Base-by-base conservation (phyloP, 2,113 vertebrate genomes). In the Aplodontia rufa region DNA sequence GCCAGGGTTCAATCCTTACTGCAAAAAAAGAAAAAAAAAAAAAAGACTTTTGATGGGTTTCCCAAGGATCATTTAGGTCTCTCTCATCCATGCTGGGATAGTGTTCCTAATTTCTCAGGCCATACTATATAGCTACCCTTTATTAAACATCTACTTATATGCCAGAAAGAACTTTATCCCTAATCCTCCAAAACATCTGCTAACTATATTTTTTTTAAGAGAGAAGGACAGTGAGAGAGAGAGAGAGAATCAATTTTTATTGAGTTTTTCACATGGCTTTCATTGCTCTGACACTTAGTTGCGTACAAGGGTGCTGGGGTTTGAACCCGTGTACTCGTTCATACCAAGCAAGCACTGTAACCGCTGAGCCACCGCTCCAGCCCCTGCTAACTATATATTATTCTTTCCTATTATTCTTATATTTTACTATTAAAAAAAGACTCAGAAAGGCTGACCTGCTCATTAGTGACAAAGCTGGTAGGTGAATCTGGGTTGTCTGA, bases 61-160 rank as follows among this genome's bases (percentile, higher is more conserved):
- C 55, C 35, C 45, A 91, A 90, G 76, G 88, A 82, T 47, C 86
- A 76, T 30, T 51, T 6, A 40, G 47, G 20, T 19, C 81, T 76
- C 64, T 72, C 24, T 55, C 51, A 66, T 51, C 13, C 13, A 49
- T 0, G 30, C 45, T 30, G 8, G 9, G 19, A 32, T 9, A n/a
- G 28, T 51, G 28, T 80, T 20, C 62, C 32, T 62, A 68, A 87
- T 51, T 79, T 88, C 20, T 58, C 35, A 9, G 14, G 32, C 9
- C 49, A 58, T n/a, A 32, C 49, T 87, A 75, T 14, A 87, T 14
- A 78, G 78, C 40, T 66, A 55, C 24, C 79, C 42, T 89, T 95
- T 80, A 93, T 68, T 93, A 89, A 91, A 85, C 22, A 90, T 19
- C 72, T 71, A 71, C 24, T 87, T 90, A 64, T n/a, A 84, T n/a